Evolutionary conservation across 2,113 vertebrate species (phyloP).

Genomic region (Alethe diademata): DNA sequence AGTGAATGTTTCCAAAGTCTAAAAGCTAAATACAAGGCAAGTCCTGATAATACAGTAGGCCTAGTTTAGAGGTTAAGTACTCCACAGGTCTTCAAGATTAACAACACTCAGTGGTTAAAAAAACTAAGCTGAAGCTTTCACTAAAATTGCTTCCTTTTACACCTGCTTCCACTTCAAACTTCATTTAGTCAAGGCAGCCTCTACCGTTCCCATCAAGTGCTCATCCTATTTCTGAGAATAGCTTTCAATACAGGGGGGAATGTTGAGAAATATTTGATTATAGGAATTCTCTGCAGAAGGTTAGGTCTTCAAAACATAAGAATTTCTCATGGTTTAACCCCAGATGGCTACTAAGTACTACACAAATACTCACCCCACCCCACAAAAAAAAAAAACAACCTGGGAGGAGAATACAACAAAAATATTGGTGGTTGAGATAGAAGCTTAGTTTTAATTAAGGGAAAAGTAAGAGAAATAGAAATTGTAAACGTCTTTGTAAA

Average conservation of each 20-base stretch:
- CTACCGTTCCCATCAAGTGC: not conserved
- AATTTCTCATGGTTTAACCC: not conserved
- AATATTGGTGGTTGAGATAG: not conserved
- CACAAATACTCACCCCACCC: not conserved
- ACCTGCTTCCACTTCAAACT: conserved; percentile 29
- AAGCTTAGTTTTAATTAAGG: not conserved
- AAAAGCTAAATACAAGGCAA: not conserved
- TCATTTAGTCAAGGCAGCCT: conserved; percentile 11
- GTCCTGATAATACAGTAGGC: not conserved
- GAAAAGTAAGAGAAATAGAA: not conserved
- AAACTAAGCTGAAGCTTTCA: not conserved
- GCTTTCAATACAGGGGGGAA: not conserved
- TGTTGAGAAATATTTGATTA: conserved; percentile 38
- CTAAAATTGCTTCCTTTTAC: not conserved
- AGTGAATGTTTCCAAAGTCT: not conserved
- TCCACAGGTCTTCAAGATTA: not conserved
- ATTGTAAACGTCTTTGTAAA: fast-evolving
- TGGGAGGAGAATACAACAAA: not conserved
- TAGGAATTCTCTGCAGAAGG: not conserved
- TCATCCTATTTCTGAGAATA: conserved; percentile 4
- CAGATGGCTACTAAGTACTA: not conserved
- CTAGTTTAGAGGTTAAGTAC: not conserved
- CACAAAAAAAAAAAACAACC: not conserved
- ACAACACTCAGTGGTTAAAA: not conserved
- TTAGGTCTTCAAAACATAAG: not conserved